A percentile compares a stretch with the other conserved stretches of the same genome.
Evolutionary conservation across 2,113 vertebrate genomes (phyloP).

Genomic region (Esox niger): DNA sequence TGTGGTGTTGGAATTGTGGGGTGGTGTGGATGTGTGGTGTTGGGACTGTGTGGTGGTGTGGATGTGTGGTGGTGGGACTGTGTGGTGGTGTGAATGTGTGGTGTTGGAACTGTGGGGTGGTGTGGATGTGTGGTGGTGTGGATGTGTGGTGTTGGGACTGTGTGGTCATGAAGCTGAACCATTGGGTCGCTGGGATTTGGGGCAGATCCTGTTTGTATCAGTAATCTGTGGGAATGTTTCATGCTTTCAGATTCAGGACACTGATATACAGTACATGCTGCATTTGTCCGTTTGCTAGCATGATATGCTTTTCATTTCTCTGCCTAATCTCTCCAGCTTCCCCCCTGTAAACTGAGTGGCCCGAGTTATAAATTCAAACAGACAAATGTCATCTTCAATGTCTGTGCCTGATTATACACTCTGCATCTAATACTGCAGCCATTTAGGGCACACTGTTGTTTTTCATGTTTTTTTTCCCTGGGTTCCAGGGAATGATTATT

Average conservation of each 20-base stretch:
- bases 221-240: background rate
- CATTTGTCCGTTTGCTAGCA: slow-evolving; percentile 28
- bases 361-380: slow-evolving; percentile 62
- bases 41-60: too few species aligned
- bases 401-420: slow-evolving; percentile 37
- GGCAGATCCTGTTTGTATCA: background rate
- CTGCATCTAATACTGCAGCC: slow-evolving; percentile 20
- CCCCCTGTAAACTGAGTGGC: slow-evolving; percentile 34
- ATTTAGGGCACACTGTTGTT: slow-evolving; percentile 43
- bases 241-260: slow-evolving; percentile 7
- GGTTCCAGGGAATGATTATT: slow-evolving; percentile 16
- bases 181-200: background rate
- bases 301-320: slow-evolving; percentile 34
- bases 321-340: slow-evolving; percentile 48
- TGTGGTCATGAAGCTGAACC: background rate
- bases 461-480: slow-evolving; percentile 26
- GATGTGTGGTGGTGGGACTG: too few species aligned
- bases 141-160: too few species aligned
- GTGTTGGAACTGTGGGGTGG: too few species aligned
- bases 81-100: too few species aligned
- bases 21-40: too few species aligned
- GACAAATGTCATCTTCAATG: slow-evolving; percentile 63
- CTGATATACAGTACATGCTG: slow-evolving; percentile 39
- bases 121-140: slow-evolving; percentile 1
- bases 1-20: too few species aligned